Evolutionary conservation across 2,113 vertebrate species (phyloP), one percentile per base, ranked within the genome.

Genomic region (Mustela nigripes): DNA sequence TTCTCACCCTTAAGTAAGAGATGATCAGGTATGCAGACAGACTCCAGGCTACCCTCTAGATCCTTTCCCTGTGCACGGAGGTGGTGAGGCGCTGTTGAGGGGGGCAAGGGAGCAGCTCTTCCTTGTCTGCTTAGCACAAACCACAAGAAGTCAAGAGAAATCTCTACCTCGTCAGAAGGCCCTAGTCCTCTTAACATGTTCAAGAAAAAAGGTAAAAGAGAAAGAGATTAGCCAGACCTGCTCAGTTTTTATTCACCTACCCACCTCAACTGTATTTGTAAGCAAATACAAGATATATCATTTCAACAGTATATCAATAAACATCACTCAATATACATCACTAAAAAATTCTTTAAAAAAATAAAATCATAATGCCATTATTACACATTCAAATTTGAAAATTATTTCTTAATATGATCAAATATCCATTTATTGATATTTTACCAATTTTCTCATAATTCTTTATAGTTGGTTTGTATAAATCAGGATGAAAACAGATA

Each of bases 331-430:
- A 31, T 83, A 4, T 74, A 22, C 4, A 81, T 67, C 48, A 84
- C n/a, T 36, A 87, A 73, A 63, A 60, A 73, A 56, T n/a, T 18
- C 73, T 33, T 78, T 76, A 42, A 74, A 94, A 48, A 76, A 76
- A 63, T 60, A 50, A 22, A 74, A 71, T 91, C 14, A 94, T 3
- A 79, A 65, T 65, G 63, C 26, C 56, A 78, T 58, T 58, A 74
- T 74, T 5, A 45, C 26, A 79, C 58, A 82, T 82, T 5, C 60
- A 90, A 62, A 87, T 93, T n/a, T 92, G 92, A 89, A 8, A 90
- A 53, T 87, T 90, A 93, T 71, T 65, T 3, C 36, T 78, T 86
- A 92, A 91, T 80, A 50, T 83, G 11, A 96, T 26, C 53, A 86
- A 92, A 96, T 88, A 87, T 45, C 63, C 0, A 84, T 11, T 62